Percentiles rank a stretch among this genome's conserved stretches.
Conservation (phyloP, 2,888 invertebrate species). For the Orchesella flavescens region DNA sequence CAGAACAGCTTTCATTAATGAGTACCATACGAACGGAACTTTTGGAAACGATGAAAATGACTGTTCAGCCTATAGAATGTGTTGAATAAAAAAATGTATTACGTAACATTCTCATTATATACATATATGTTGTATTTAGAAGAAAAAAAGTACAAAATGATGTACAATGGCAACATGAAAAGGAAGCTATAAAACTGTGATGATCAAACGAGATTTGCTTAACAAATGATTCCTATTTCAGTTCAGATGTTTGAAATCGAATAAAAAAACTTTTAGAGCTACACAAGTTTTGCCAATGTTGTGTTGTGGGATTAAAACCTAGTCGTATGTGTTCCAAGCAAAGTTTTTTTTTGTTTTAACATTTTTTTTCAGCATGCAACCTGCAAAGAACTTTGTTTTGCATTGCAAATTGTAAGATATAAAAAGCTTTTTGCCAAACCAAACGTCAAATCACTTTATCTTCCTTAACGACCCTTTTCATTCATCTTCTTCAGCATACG, state of each 20-base stretch:
- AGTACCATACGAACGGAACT: background rate
- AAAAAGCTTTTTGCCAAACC: constrained; percentile 35
- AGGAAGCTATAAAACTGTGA: too few species aligned
- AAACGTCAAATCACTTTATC: constrained; percentile 61
- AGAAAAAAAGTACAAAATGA: too few species aligned
- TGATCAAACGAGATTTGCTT: too few species aligned
- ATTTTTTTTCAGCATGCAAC: background rate
- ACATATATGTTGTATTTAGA: too few species aligned
- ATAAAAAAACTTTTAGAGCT: background rate
- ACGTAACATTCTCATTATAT: too few species aligned
- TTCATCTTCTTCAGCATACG: constrained; percentile 55
- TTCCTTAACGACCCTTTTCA: constrained; percentile 62
- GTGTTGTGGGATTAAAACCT: background rate
- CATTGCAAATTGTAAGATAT: background rate
- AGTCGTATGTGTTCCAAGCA: background rate
- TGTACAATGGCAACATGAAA: too few species aligned
- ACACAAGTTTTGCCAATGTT: background rate
- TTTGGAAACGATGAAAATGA: too few species aligned
- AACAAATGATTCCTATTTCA: too few species aligned
- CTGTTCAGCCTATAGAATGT: too few species aligned
- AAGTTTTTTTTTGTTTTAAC: background rate
- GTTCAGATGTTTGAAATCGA: too few species aligned
- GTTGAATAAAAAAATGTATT: too few species aligned
- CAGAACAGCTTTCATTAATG: background rate
- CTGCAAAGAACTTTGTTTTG: background rate